Conservation (phyloP, 2,888 invertebrate species). For the Achlya flavicornis region DNA sequence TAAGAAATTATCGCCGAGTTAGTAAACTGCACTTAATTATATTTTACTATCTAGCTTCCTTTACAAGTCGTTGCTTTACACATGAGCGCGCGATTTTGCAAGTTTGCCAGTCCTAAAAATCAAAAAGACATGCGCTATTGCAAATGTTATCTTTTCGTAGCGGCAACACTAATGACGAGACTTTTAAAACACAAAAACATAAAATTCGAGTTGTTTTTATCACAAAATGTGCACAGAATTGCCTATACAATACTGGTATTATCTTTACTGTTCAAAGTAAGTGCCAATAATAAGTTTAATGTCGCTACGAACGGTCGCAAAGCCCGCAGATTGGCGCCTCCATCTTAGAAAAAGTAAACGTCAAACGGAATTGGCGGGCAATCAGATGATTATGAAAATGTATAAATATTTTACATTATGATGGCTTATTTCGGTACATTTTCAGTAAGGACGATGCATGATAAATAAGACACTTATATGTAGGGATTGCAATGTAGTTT, state of each 20-base stretch:
- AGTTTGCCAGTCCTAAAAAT: constrained; percentile 58
- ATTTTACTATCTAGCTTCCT: constrained; percentile 59
- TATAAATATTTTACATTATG: not conserved
- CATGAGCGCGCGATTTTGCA: constrained; percentile 44
- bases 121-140: constrained; percentile 44
- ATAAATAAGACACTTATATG: too few species aligned
- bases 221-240: constrained; percentile 72
- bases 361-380: constrained; percentile 23
- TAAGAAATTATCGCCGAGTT: constrained; percentile 44
- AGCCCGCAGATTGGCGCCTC: constrained; percentile 57
- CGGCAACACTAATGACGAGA: constrained; percentile 55
- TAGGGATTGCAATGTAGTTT: too few species aligned
- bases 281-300: constrained; percentile 78
- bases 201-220: constrained; percentile 72
- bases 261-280: constrained; percentile 74
- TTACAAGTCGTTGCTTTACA: constrained; percentile 56
- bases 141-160: constrained; percentile 56
- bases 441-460: not conserved
- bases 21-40: constrained; percentile 56
- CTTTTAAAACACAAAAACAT: constrained; percentile 74
- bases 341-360: constrained; percentile 62
- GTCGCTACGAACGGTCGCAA: constrained; percentile 50
- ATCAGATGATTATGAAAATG: constrained; percentile 1
- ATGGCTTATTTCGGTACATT: not conserved
- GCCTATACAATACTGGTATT: constrained; percentile 73